phyloP scores from a whole-genome alignment of 2,797 vertebrate species.

The Argentina silus region DNA sequence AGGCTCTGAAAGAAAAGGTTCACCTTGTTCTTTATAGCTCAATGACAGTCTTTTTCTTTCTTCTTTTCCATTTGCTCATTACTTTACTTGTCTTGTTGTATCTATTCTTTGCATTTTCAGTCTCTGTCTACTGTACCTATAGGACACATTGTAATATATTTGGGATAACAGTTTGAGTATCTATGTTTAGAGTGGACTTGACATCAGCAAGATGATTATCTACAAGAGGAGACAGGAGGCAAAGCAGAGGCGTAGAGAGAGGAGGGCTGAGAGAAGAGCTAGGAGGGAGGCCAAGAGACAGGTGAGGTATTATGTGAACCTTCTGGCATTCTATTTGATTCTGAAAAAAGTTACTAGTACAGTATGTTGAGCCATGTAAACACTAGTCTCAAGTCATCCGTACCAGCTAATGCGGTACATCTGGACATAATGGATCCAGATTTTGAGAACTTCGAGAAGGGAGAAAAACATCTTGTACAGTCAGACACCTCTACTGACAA shows the following conservation, averaged over 20 bases:
- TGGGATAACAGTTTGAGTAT: neutral
- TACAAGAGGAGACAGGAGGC: slow-evolving; percentile 89
- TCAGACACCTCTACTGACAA: no score
- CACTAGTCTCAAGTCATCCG: no score
- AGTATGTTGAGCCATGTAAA: no score
- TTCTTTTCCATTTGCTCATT: neutral
- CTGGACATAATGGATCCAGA: no score
- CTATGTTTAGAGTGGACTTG: slow-evolving; percentile 83
- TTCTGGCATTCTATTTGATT: no score
- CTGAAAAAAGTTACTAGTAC: no score
- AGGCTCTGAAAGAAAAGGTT: slow-evolving; percentile 90
- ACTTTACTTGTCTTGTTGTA: no score
- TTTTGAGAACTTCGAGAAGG: no score
- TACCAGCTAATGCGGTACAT: no score
- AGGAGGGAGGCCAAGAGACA: slow-evolving; percentile 79
- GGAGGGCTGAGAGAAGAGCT: slow-evolving; percentile 76
- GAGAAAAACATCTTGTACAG: no score
- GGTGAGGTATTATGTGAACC: slow-evolving; percentile 46
- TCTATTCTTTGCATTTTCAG: no score
- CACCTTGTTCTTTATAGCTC: neutral
- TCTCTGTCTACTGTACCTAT: no score
- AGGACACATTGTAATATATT: neutral
- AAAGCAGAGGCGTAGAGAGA: slow-evolving; percentile 80
- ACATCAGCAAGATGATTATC: slow-evolving; percentile 87
- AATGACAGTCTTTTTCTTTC: neutral